These are phyloP conservation scores for Acrobasis consociella DNA, from an alignment of 2,888 invertebrate genomes.

Conservation along the genomic window DNA sequence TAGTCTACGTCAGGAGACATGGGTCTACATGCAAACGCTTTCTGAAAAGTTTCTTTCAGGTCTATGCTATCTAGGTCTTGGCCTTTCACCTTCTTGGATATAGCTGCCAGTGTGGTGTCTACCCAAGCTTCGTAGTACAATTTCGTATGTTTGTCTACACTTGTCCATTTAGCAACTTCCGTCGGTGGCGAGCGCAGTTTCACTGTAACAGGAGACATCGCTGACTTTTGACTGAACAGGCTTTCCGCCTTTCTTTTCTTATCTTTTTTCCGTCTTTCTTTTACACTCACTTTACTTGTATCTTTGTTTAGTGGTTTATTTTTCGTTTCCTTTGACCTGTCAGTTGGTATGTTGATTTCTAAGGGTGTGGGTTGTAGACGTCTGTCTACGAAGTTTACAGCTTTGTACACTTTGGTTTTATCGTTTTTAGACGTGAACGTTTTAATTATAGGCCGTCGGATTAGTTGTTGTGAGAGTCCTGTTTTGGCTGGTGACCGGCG, in stretches of 20 bases:
- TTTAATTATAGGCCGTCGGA: conserved; percentile 46
- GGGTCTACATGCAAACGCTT: conserved; percentile 38
- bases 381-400: conserved; percentile 56
- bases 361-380: conserved; percentile 38
- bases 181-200: conserved; percentile 46
- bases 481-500: background rate
- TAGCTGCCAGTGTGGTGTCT: conserved; percentile 56
- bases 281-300: conserved; percentile 26
- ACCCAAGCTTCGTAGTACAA: conserved; percentile 75
- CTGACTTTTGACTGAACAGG: background rate
- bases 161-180: conserved; percentile 65
- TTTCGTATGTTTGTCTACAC: conserved; percentile 50
- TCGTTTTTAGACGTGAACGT: conserved; percentile 47
- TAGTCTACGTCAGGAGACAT: conserved; percentile 49
- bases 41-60: conserved; percentile 41
- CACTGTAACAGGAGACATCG: conserved; percentile 26
- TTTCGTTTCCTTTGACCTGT: conserved; percentile 32
- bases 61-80: conserved; percentile 45
- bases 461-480: background rate
- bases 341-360: conserved; percentile 51
- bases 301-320: conserved; percentile 25
- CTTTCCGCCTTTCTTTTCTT: background rate
- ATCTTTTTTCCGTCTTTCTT: conserved; percentile 26
- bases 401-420: conserved; percentile 47
- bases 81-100: conserved; percentile 44